These are phyloP conservation scores for Neodontobutis hainanensis DNA, from an alignment of 2,113 vertebrate genomes.

Conservation along the genomic window DNA sequence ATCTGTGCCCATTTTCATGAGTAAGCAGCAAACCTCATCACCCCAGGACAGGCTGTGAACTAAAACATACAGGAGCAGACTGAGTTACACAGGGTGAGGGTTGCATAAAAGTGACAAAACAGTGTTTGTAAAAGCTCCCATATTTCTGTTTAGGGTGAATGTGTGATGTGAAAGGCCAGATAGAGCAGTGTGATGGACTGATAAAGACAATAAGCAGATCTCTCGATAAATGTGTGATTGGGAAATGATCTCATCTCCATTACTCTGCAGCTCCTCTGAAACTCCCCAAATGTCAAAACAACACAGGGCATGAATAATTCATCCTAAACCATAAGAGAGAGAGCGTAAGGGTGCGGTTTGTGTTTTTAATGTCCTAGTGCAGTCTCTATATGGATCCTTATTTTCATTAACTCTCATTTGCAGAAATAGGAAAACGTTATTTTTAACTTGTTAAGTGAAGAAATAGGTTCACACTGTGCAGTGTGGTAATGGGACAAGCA, in stretches of 20 bases:
- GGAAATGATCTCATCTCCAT: conserved; percentile 31
- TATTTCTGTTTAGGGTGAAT: conserved; percentile 12
- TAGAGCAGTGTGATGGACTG: neutral
- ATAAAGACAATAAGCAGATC: conserved; percentile 8
- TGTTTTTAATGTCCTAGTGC: neutral
- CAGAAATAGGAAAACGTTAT: neutral
- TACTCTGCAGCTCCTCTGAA: conserved; percentile 51
- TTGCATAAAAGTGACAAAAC: conserved; percentile 7
- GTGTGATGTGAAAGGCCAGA: conserved; percentile 18
- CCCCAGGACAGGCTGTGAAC: conserved; percentile 48
- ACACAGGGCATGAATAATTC: conserved; percentile 63
- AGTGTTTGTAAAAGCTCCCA: neutral
- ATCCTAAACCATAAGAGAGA: conserved; percentile 35
- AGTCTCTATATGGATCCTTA: conserved; percentile 6
- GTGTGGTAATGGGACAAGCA: conserved; percentile 15
- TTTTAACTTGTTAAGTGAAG: conserved; percentile 3
- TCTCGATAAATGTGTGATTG: conserved; percentile 23
- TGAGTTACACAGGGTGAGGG: conserved; percentile 32
- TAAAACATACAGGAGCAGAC: conserved; percentile 51
- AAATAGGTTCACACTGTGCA: conserved; percentile 11
- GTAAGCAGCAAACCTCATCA: conserved; percentile 71
- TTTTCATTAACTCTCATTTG: conserved; percentile 1
- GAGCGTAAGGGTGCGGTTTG: conserved; percentile 8
- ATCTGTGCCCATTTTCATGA: conserved; percentile 70
- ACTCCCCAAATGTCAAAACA: conserved; percentile 55